Evolutionary conservation across 1,140 invertebrate genomes (phyloP), one percentile per base, ranked within the genome.

Genomic region (Panagrolaimus sp.): DNA sequence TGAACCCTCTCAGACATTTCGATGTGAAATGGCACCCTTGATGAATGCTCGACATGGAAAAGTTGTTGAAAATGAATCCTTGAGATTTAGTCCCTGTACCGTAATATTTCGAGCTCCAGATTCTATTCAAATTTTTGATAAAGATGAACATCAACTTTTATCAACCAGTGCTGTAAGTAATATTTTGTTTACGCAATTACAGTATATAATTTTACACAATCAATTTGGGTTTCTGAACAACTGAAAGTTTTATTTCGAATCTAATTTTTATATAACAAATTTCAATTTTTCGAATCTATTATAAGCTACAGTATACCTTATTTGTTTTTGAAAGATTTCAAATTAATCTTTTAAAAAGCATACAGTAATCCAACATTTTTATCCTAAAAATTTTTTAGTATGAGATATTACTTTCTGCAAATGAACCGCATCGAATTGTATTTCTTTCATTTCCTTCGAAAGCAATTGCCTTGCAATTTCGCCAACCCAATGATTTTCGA

Each of bases 381-480:
- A 4, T 17, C 1, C n/a, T n/a, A n/a, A 48, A 12, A 10, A 65
- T 43, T 69, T 63, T 69, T 68, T 44, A 69, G 68, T 44, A 15
- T 26, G 68, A 69, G 68, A 38, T 46, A 6, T 26, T 69, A 7
- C 26, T 69, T 0, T 52, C 45, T 43, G 10, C 45, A 24, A 45
- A 63, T 38, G 10, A 43, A n/a, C 17, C 63, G 0, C 58, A 69
- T 24, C 43, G 32, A 32, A 28, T 65, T 17, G 45, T 69, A 15
- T 69, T 26, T 43, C 24, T 65, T 5, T 52, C 45, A 1, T 69
- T 69, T 32, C 68, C 68, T 6, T 65, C 62, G 17, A 43, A 48
- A 9, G 32, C 62, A 26, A 28, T 69, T 15, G 68, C 52, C 15
- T n/a, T 69, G 4, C 58, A 69, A 21, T 69, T 69, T 48, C 45